phyloP scores from a whole-genome alignment of 1,140 invertebrate genomes.

The Coptotermes formosanus region DNA sequence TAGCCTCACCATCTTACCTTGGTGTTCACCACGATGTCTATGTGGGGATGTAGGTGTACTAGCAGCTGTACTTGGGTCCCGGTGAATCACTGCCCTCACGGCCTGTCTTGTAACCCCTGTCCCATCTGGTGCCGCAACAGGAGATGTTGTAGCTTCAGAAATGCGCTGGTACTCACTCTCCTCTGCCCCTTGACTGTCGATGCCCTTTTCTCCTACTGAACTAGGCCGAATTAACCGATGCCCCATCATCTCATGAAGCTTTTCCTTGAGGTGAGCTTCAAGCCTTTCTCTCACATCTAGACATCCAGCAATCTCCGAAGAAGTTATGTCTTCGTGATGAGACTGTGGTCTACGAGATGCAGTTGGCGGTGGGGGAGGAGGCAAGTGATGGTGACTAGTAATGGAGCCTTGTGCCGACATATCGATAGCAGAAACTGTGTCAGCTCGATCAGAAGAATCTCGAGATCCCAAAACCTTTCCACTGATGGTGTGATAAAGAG shows the following conservation, averaged over 20 bases:
- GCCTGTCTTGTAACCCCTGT: constrained; percentile 49
- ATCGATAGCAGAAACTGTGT: neutral
- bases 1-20: constrained; percentile 40
- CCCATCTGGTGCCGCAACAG: constrained; percentile 36
- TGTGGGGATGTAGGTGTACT: constrained; percentile 35
- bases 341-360: constrained; percentile 9
- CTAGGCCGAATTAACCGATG: constrained; percentile 31
- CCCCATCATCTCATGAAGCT: constrained; percentile 40
- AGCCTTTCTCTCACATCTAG: constrained; percentile 45
- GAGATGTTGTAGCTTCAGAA: constrained; percentile 53
- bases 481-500: constrained; percentile 41
- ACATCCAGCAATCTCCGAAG: constrained; percentile 24
- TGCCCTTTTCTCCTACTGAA: constrained; percentile 21
- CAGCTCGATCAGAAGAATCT: constrained; percentile 21
- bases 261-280: constrained; percentile 51
- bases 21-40: constrained; percentile 34
- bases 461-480: constrained; percentile 35
- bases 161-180: constrained; percentile 64
- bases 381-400: constrained; percentile 22
- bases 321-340: constrained; percentile 22
- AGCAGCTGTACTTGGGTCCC: constrained; percentile 39
- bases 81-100: constrained; percentile 56
- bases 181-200: constrained; percentile 37
- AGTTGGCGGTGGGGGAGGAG: constrained; percentile 36
- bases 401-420: neutral